Percentiles rank a stretch among this genome's conserved stretches.
Evolutionary conservation across 1,140 invertebrate species (phyloP).

Genomic region (Drosophila burlai): DNA sequence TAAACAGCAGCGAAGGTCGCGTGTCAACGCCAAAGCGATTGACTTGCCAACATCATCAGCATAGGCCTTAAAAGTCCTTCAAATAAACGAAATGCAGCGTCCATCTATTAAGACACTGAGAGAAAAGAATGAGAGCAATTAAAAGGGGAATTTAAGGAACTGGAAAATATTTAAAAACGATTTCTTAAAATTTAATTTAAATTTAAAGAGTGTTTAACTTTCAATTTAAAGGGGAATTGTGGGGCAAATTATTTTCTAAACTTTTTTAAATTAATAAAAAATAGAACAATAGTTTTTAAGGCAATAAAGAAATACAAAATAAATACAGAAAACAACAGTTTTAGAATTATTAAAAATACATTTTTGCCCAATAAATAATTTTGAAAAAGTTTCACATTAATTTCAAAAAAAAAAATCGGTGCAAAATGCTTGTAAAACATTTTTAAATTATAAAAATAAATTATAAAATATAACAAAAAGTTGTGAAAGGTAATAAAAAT

Average conservation of each 20-base stretch:
- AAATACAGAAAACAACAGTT: background rate
- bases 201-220: background rate
- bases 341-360: background rate
- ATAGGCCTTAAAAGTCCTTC: conserved; percentile 15
- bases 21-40: conserved; percentile 29
- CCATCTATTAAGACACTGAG: background rate
- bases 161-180: background rate
- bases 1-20: conserved; percentile 24
- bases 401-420: background rate
- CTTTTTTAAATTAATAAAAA: background rate
- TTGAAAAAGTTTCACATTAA: too few species aligned
- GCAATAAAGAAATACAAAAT: background rate
- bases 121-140: background rate
- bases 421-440: too few species aligned
- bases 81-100: background rate
- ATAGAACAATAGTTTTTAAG: too few species aligned
- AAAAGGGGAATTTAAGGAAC: background rate
- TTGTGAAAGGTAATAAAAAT: background rate
- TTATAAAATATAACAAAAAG: background rate
- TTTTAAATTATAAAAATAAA: background rate
- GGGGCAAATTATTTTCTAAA: background rate
- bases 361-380: too few species aligned
- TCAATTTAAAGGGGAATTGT: background rate
- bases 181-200: background rate
- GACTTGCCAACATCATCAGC: conserved; percentile 11